These are phyloP conservation scores for Paralichthys olivaceus DNA, from an alignment of 2,113 vertebrate genomes.

Conservation along the genomic window DNA sequence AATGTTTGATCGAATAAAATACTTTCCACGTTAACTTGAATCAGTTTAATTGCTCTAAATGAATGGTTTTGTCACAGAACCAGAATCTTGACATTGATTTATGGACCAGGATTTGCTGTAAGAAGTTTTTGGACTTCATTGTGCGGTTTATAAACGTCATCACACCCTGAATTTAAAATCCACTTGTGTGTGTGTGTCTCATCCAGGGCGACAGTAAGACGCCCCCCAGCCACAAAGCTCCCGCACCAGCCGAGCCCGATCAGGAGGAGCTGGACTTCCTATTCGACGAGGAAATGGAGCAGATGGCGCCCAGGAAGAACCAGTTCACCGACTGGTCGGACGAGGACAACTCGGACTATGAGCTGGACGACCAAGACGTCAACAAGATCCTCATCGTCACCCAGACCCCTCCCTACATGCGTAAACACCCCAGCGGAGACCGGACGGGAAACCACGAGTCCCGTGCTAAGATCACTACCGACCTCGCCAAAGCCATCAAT, in stretches of 20 bases:
- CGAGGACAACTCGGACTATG: conserved; percentile 95
- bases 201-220: conserved; percentile 77
- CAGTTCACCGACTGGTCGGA: conserved; percentile 97
- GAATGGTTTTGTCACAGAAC: too few species aligned
- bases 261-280: conserved; percentile 94
- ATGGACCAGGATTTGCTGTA: too few species aligned
- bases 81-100: too few species aligned
- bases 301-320: conserved; percentile 95
- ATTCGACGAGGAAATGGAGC: conserved; percentile 98
- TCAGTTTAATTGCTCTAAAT: too few species aligned
- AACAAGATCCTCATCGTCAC: conserved; percentile 99
- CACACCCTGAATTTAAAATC: neutral
- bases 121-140: too few species aligned
- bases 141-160: neutral
- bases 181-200: neutral
- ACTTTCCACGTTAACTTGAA: too few species aligned
- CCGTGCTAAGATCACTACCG: conserved; percentile 91
- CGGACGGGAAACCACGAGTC: conserved; percentile 96
- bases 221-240: conserved; percentile 17
- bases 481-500: conserved; percentile 96
- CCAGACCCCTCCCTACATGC: conserved; percentile 93
- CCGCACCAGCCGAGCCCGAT: conserved; percentile 69
- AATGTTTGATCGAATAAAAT: too few species aligned
- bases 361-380: conserved; percentile 94
- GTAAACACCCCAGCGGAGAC: conserved; percentile 93